phyloP scores from a whole-genome alignment of 2,113 vertebrate species.

The Pseudonaja textilis region DNA sequence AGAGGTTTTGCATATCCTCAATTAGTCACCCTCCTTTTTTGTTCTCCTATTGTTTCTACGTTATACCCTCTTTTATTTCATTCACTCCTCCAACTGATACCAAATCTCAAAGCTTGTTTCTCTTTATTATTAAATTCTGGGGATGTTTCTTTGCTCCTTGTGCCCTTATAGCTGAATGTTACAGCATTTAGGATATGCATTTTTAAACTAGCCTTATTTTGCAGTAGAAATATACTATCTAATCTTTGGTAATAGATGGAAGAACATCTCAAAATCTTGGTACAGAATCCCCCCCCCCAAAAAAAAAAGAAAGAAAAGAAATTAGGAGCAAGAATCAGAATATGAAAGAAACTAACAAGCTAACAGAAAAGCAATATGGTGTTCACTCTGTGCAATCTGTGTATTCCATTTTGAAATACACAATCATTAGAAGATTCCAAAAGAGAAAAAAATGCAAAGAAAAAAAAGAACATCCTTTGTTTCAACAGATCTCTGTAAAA shows the following conservation, averaged over 20 bases:
- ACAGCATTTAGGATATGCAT: neutral
- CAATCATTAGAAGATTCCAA: too few relatives aligned
- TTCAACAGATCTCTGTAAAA: neutral
- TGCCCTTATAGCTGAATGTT: neutral
- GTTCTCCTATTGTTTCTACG: neutral
- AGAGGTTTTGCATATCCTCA: neutral
- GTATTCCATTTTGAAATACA: neutral
- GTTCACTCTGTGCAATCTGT: neutral
- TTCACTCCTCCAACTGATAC: neutral
- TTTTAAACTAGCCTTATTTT: neutral
- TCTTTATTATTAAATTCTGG: neutral
- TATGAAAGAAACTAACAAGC: too few relatives aligned
- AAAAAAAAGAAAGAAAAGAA: neutral
- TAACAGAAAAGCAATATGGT: neutral
- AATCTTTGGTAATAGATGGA: neutral
- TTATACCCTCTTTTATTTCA: neutral
- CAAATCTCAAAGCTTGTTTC: neutral
- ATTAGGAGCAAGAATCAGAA: neutral
- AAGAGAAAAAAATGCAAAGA: neutral
- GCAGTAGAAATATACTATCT: neutral
- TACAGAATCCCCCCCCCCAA: neutral
- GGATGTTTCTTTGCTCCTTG: neutral
- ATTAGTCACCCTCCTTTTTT: neutral
- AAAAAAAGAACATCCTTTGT: neutral
- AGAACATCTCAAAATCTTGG: neutral